A percentile compares a stretch with the other conserved stretches of the same genome.
Conservation (phyloP, 92 coral and sea anemone genomes). For the Actinostola sp. region DNA sequence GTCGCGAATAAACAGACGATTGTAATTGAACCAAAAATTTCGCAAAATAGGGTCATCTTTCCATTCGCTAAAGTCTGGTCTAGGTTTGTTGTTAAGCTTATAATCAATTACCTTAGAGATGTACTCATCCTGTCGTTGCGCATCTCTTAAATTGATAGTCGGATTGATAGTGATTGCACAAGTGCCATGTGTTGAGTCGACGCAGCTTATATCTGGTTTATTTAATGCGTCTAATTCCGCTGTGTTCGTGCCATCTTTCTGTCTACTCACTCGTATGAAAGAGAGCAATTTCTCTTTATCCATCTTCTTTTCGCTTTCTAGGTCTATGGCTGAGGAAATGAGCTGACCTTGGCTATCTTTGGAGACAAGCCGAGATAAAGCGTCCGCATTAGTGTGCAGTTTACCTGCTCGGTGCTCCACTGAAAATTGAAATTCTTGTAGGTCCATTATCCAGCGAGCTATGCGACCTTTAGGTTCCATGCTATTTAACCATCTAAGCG, state of each 20-base stretch:
- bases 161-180: slow-evolving; percentile 10
- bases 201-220: neutral
- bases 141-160: slow-evolving; percentile 20
- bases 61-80: slow-evolving; percentile 12
- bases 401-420: slow-evolving; percentile 43
- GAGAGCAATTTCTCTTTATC: slow-evolving; percentile 1
- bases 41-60: neutral
- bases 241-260: neutral
- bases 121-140: slow-evolving; percentile 19
- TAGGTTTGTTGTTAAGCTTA: neutral
- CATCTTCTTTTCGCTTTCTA: slow-evolving; percentile 3
- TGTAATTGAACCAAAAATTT: too few relatives aligned
- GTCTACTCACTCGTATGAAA: neutral
- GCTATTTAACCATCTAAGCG: slow-evolving; percentile 41
- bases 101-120: slow-evolving; percentile 29
- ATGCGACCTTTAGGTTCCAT: slow-evolving; percentile 42
- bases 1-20: slow-evolving; percentile 36
- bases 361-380: slow-evolving; percentile 31
- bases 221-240: neutral
- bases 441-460: slow-evolving; percentile 54
- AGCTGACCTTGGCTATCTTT: neutral
- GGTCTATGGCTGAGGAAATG: neutral
- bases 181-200: neutral
- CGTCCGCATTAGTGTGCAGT: slow-evolving; percentile 46
- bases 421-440: slow-evolving; percentile 56